Conservation (phyloP, 2,113 vertebrate species). For the Festucalex cinctus region DNA sequence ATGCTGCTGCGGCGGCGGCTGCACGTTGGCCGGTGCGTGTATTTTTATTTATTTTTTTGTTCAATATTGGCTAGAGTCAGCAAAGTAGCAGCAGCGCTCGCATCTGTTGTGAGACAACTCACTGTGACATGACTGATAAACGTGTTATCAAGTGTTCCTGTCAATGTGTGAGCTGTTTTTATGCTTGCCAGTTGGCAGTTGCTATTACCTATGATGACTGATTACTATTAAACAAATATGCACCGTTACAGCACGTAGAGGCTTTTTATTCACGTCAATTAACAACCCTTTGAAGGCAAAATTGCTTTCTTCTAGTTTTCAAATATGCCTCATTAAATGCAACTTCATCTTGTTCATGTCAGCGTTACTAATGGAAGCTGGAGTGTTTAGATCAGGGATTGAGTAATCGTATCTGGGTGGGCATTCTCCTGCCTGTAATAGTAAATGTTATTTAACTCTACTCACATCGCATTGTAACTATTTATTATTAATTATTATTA, state of each 20-base stretch:
- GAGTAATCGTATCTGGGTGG: not conserved
- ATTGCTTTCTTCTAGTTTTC: slow-evolving; percentile 6
- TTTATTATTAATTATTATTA: no score
- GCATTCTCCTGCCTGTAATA: not conserved
- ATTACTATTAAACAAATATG: slow-evolving; percentile 3
- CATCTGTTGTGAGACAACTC: slow-evolving; percentile 7
- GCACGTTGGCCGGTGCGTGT: not conserved
- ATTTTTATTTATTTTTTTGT: not conserved
- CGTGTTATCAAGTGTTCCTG: not conserved
- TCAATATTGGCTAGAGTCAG: not conserved
- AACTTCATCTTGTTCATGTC: not conserved
- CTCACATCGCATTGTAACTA: no score
- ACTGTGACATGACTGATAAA: slow-evolving; percentile 1
- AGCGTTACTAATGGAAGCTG: not conserved
- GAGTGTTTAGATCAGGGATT: not conserved
- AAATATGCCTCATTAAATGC: slow-evolving; percentile 13
- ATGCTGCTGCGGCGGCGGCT: not conserved
- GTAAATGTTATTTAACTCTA: no score
- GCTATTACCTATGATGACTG: slow-evolving; percentile 6
- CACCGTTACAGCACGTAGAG: not conserved
- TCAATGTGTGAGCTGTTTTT: not conserved
- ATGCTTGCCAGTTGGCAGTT: not conserved
- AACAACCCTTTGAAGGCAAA: slow-evolving; percentile 5
- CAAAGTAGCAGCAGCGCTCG: slow-evolving; percentile 10
- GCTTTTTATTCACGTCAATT: not conserved